Evolutionary conservation across 2,797 vertebrate species (phyloP), one percentile per base, ranked within the genome.

Genomic region (Thaleichthys pacificus): DNA sequence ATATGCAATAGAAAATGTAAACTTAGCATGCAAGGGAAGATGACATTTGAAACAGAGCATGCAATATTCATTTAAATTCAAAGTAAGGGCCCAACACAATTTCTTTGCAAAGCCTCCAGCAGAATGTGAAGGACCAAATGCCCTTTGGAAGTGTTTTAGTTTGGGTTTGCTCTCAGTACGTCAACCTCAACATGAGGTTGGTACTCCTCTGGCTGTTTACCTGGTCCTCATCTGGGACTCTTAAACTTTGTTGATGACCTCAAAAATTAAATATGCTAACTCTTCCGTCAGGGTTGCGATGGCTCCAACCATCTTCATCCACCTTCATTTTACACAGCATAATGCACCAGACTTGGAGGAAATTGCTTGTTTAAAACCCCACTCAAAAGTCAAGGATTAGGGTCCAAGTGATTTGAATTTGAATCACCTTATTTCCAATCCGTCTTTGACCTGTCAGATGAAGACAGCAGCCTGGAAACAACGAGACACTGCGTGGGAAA

Each of bases 41-140:
- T 91, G 86, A 86, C 89, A 91, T 92, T 91, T 92, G 83, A 91
- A 90, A 91, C 84, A 87, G 79, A 89, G 81, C 87, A 88, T 87
- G 80, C 78, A 72, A 84, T 84, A 69, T 84, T 89, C 89, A 91
- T 93, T 83, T 90, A 91, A 87, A 90, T 89, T 87, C 87, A 85
- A 86, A 91, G 81, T 70, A 67, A 38, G 70, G 77, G 71, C 64
- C 71, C 79, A 80, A 87, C 78, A 77, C 80, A 70, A 84, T 87
- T 79, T 84, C 68, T 81, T 69, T 73, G 70, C 78, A 71, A 67
- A 77, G 78, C 66, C 75, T 74, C 74, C 78, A 73, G 79, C 76
- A 75, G 72, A 86, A 85, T 78, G 69, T 80, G 80, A 87, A 84
- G 77, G 76, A 82, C 84, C 80, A 49, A 74, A 76, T 83, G 84